Base-by-base conservation (phyloP, 2,797 vertebrate genomes). In the Takifugu ocellatus region DNA sequence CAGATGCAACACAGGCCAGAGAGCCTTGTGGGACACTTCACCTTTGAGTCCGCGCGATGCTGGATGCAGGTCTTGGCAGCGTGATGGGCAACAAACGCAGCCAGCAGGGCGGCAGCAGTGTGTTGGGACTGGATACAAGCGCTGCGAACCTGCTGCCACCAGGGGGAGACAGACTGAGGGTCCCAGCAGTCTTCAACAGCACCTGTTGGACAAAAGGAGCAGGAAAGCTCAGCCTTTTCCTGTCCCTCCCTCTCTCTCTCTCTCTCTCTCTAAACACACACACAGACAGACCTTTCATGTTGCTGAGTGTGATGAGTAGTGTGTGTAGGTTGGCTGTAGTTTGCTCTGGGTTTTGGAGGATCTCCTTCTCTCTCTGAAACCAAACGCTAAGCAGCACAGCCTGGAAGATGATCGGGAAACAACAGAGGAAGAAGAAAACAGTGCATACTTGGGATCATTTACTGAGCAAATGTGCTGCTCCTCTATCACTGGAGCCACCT, bases 121-220 rank as follows among this genome's bases (percentile, higher is more conserved):
- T 89, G 94, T 54, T 95, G 92, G 0, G 97, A 94, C 80, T 96
- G 95, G 11, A 94, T 51, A 14, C 96, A 98, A 1, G 92, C 91
- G 1, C 72, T 79, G 21, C 96, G 93, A 78, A 97, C 94, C 50
- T 95, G 95, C 81, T 98, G 95, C 97, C 97, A 99, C 96, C 96
- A 99, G 1, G 96, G 96, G 27, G 94, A 98, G 71, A 98, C 84
- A 0, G 93, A 93, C 89, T 97, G 96, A 0, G 93, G 83, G 59
- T 99, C 96, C 96, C 96, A 98, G 0, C 93, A 89, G 61, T 95
- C 94, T 0, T 98, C 95, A 2, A 95, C 88, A 0, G 94, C 94
- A 14, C 95, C 96, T 98, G 59, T 24, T 6, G 6, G n/a, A 56
- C n/a, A 9, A 54, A 54, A 61, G 6, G 16, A 42, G 10, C 14